Percentiles rank a stretch among this genome's conserved stretches.
These are phyloP conservation scores for Conger conger DNA, from an alignment of 2,113 vertebrate species.

Conservation along the genomic window DNA sequence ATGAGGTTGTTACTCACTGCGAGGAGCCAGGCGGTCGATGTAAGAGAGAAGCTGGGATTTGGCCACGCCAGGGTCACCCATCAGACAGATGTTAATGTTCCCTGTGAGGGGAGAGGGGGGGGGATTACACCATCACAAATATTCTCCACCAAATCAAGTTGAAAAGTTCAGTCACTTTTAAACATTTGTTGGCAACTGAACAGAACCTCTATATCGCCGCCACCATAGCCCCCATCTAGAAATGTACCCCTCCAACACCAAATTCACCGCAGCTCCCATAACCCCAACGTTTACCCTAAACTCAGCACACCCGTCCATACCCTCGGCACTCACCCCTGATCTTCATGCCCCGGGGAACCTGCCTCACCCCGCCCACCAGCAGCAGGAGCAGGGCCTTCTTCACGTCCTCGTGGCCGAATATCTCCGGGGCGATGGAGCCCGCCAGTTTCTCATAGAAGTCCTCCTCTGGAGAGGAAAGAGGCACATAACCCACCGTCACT, in stretches of 20 bases:
- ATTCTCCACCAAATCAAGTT: too few species aligned
- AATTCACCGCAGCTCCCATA: too few species aligned
- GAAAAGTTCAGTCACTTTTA: background rate
- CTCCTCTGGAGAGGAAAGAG: conserved; percentile 71
- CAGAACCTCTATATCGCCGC: too few species aligned
- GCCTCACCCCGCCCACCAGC: conserved; percentile 86
- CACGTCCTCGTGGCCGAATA: conserved; percentile 91
- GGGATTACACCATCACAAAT: background rate
- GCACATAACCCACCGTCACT: background rate
- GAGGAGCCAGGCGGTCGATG: conserved; percentile 86
- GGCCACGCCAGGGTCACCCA: conserved; percentile 94
- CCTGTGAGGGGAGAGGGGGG: conserved; percentile 63
- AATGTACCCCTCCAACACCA: too few species aligned
- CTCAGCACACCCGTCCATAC: background rate
- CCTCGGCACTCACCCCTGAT: conserved; percentile 76
- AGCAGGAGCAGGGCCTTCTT: conserved; percentile 89
- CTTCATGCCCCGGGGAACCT: conserved; percentile 87
- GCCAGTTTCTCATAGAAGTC: conserved; percentile 90
- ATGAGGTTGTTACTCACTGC: conserved; percentile 75
- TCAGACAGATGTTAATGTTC: conserved; percentile 90
- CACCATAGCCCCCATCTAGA: too few species aligned
- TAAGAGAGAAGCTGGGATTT: conserved; percentile 92
- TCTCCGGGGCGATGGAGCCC: conserved; percentile 87
- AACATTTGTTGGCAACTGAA: background rate
- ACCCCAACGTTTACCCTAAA: background rate